Evolutionary conservation across 2,113 vertebrate genomes (phyloP).

Genomic region (Speoplatyrhinus poulsoni): DNA sequence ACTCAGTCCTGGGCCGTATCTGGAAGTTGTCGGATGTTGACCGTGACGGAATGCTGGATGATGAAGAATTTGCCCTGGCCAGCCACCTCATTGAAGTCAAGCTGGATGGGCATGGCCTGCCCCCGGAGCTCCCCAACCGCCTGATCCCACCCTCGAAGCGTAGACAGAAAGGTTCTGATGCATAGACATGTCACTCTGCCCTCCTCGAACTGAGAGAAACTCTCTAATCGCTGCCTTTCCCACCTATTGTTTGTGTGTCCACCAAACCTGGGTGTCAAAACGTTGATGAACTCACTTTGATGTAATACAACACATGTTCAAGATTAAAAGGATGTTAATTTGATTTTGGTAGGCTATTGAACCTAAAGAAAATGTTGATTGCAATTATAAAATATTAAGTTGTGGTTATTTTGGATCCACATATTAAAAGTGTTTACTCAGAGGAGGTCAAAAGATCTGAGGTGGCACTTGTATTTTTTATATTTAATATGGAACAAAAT

Average conservation of each 20-base stretch:
- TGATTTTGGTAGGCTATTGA: background rate
- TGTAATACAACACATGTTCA: conserved; percentile 10
- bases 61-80: conserved; percentile 91
- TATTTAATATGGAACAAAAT: conserved; percentile 12
- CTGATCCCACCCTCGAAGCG: conserved; percentile 90
- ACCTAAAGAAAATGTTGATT: conserved; percentile 17
- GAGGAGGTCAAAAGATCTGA: conserved; percentile 21
- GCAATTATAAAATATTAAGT: conserved; percentile 23
- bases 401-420: conserved; percentile 26
- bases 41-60: conserved; percentile 91
- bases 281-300: background rate
- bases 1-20: conserved; percentile 90
- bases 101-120: conserved; percentile 88
- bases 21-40: conserved; percentile 95
- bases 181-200: conserved; percentile 40
- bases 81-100: conserved; percentile 92
- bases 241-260: conserved; percentile 44
- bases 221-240: conserved; percentile 18
- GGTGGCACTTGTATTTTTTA: too few species aligned
- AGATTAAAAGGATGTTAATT: conserved; percentile 8
- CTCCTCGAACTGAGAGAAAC: conserved; percentile 25
- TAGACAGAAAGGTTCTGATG: conserved; percentile 86
- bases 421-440: conserved; percentile 39
- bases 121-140: conserved; percentile 83
- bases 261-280: conserved; percentile 32